phyloP scores from a whole-genome alignment of 2,888 invertebrate genomes.

The Sepiola atlantica region DNA sequence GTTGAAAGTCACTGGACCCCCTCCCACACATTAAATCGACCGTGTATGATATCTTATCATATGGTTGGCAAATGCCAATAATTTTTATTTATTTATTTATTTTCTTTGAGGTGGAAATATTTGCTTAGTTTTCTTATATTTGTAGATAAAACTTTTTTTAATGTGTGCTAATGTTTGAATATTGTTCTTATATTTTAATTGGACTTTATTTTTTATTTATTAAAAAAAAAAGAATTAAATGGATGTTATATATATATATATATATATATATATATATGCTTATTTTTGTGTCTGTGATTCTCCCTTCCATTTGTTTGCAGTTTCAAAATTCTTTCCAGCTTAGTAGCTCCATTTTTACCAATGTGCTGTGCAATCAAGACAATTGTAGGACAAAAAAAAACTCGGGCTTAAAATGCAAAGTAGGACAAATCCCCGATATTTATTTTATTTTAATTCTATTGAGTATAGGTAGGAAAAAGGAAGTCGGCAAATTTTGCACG shows the following conservation, averaged over 20 bases:
- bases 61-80: not conserved
- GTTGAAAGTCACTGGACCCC: too few relatives aligned
- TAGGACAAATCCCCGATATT: too few relatives aligned
- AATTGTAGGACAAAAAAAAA: too few relatives aligned
- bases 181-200: not conserved
- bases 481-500: too few relatives aligned
- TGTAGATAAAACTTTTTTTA: not conserved
- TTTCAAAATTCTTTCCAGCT: not conserved
- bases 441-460: too few relatives aligned
- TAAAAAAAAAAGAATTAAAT: too few relatives aligned
- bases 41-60: not conserved
- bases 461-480: too few relatives aligned
- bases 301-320: not conserved
- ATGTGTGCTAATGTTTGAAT: not conserved
- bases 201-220: not conserved
- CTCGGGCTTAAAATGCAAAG: too few relatives aligned
- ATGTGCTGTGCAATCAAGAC: not conserved
- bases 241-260: too few relatives aligned
- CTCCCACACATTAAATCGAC: too few relatives aligned
- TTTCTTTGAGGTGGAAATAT: not conserved
- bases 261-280: too few relatives aligned
- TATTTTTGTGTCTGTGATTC: not conserved
- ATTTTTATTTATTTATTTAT: not conserved
- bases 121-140: not conserved
- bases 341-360: not conserved